Percentiles rank a stretch among this genome's conserved stretches.
Conservation (phyloP, 2,113 vertebrate genomes). For the Perognathus longimembris region DNA sequence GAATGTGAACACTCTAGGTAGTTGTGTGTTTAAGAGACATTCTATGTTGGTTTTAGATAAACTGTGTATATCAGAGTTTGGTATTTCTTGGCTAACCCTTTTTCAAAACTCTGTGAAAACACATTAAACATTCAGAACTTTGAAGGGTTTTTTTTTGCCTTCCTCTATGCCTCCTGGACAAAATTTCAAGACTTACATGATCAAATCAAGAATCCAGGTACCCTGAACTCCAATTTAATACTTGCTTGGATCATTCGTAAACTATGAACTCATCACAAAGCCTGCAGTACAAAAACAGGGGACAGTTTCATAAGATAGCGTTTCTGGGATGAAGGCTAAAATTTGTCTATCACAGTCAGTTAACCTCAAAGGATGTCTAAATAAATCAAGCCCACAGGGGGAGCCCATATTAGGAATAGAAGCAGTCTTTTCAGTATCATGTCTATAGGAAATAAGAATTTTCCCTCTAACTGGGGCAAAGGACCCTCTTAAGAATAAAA, state of each 20-base stretch:
- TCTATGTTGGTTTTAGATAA: slow-evolving; percentile 74
- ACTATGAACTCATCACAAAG: slow-evolving; percentile 73
- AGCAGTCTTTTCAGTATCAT: slow-evolving; percentile 51
- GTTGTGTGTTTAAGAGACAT: slow-evolving; percentile 75
- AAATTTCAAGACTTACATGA: slow-evolving; percentile 72
- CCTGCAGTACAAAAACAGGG: slow-evolving; percentile 56
- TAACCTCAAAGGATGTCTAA: slow-evolving; percentile 77
- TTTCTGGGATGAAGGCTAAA: slow-evolving; percentile 77
- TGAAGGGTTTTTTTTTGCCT: slow-evolving; percentile 66
- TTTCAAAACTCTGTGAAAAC: slow-evolving; percentile 65
- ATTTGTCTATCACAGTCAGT: slow-evolving; percentile 68
- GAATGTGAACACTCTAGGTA: slow-evolving; percentile 64
- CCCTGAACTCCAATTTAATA: slow-evolving; percentile 79
- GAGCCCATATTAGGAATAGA: slow-evolving; percentile 7
- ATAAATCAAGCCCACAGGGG: slow-evolving; percentile 55
- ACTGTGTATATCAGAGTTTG: slow-evolving; percentile 65
- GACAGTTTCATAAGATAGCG: slow-evolving; percentile 60
- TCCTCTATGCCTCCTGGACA: slow-evolving; percentile 61
- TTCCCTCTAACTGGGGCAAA: slow-evolving; percentile 44
- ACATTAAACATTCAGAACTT: slow-evolving; percentile 80
- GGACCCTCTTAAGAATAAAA: slow-evolving; percentile 19
- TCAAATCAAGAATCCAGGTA: slow-evolving; percentile 74
- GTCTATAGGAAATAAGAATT: slow-evolving; percentile 64
- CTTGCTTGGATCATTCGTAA: slow-evolving; percentile 50
- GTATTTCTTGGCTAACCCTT: slow-evolving; percentile 71